Percentiles rank a stretch among this genome's conserved stretches.
Evolutionary conservation across 2,888 invertebrate species (phyloP).

Genomic region (Diploptera punctata): DNA sequence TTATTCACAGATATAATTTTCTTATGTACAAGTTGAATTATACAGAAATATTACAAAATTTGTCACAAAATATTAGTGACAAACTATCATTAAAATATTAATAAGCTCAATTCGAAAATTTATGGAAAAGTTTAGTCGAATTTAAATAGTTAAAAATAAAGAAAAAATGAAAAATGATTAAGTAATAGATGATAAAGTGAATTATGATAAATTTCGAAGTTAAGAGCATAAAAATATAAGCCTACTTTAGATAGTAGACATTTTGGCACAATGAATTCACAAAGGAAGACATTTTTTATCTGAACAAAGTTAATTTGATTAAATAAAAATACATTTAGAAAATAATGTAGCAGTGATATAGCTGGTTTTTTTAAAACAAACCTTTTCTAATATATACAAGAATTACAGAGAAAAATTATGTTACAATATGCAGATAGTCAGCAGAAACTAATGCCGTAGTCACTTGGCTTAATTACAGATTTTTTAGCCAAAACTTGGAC

Average conservation of each 20-base stretch:
- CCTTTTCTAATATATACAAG: constrained; percentile 12
- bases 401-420: too few species aligned
- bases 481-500: too few species aligned
- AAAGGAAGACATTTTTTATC: constrained; percentile 33
- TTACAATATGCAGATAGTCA: too few species aligned
- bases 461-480: too few species aligned
- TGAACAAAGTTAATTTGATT: constrained; percentile 28
- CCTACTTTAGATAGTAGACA: constrained; percentile 21
- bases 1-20: background rate
- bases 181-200: constrained; percentile 10
- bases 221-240: constrained; percentile 12
- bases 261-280: constrained; percentile 44
- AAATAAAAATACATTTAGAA: constrained; percentile 18
- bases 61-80: background rate
- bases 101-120: background rate
- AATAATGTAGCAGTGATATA: constrained; percentile 38
- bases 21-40: constrained; percentile 10
- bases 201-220: background rate
- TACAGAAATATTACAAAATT: constrained; percentile 15
- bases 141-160: background rate
- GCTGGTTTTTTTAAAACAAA: constrained; percentile 30
- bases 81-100: background rate
- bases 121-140: background rate
- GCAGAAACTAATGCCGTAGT: too few species aligned
- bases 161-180: constrained; percentile 11